phyloP scores from a whole-genome alignment of 1,140 invertebrate genomes.

The Bilobella aurantiaca region DNA sequence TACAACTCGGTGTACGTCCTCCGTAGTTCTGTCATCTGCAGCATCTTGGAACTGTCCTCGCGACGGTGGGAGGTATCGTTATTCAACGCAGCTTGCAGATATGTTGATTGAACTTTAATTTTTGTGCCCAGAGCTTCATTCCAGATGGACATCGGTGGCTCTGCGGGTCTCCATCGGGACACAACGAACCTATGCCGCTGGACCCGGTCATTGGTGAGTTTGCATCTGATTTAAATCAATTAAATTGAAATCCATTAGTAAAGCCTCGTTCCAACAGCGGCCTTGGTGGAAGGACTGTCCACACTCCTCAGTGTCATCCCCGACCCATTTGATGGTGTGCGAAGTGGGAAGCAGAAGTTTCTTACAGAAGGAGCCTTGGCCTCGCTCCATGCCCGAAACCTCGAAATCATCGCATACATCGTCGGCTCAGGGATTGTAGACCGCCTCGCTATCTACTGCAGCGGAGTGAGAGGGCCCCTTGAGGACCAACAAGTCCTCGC shows the following conservation, averaged over 20 bases:
- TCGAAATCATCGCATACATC: conserved; percentile 42
- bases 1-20: conserved; percentile 56
- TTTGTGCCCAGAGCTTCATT: conserved; percentile 18
- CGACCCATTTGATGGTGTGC: conserved; percentile 28
- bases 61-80: conserved; percentile 53
- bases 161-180: conserved; percentile 17
- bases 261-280: conserved; percentile 10
- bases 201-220: conserved; percentile 36
- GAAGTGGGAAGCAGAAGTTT: conserved; percentile 7
- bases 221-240: background rate
- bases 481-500: conserved; percentile 47
- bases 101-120: conserved; percentile 8
- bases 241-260: conserved; percentile 8
- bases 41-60: conserved; percentile 56
- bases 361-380: background rate
- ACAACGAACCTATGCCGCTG: conserved; percentile 20
- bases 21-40: conserved; percentile 57
- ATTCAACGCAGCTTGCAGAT: background rate
- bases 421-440: conserved; percentile 57
- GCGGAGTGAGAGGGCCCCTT: conserved; percentile 51
- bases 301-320: conserved; percentile 22
- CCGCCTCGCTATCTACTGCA: conserved; percentile 53
- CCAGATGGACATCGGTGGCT: conserved; percentile 29
- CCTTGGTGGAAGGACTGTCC: conserved; percentile 23
- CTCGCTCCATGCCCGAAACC: conserved; percentile 15